A percentile compares a stretch with the other conserved stretches of the same genome.
phyloP scores from a whole-genome alignment of 2,797 vertebrate genomes.

The Miichthys miiuy region DNA sequence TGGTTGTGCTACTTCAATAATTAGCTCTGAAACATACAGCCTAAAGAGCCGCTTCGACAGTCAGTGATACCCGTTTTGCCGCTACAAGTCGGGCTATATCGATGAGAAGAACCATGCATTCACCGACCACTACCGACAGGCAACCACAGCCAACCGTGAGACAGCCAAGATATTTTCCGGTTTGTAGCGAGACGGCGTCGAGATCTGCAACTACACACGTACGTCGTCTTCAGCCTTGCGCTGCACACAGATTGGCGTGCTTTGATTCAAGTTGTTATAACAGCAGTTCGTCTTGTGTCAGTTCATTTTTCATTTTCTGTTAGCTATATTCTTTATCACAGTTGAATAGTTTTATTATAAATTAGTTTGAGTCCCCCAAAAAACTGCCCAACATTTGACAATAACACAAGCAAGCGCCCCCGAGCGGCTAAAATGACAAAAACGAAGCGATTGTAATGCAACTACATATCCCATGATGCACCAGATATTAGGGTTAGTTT shows the following conservation, averaged over 20 bases:
- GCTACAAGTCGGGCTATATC: slow-evolving; percentile 48
- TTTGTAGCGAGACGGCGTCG: slow-evolving; percentile 30
- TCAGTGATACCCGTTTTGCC: slow-evolving; percentile 26
- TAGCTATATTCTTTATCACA: neutral
- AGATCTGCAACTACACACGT: slow-evolving; percentile 38
- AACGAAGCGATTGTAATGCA: rapidly evolving
- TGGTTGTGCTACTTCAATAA: slow-evolving; percentile 73
- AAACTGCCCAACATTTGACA: neutral
- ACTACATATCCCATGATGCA: slow-evolving; percentile 74
- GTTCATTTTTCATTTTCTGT: neutral
- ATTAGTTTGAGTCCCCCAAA: neutral
- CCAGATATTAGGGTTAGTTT: neutral
- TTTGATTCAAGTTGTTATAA: neutral
- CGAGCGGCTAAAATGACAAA: rapidly evolving
- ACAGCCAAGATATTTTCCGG: slow-evolving; percentile 40
- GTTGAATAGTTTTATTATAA: neutral
- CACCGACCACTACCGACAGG: slow-evolving; percentile 44
- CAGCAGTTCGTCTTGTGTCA: neutral
- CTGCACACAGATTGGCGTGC: rapidly evolving
- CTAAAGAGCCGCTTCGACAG: slow-evolving; percentile 23
- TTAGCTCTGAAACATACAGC: slow-evolving; percentile 61
- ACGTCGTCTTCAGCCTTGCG: slow-evolving; percentile 1
- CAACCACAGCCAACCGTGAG: slow-evolving; percentile 35
- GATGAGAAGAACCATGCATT: slow-evolving; percentile 64
- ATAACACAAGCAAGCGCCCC: slow-evolving; percentile 4